These are phyloP conservation scores for Mya arenaria DNA, from an alignment of 1,140 invertebrate genomes.

Conservation along the genomic window DNA sequence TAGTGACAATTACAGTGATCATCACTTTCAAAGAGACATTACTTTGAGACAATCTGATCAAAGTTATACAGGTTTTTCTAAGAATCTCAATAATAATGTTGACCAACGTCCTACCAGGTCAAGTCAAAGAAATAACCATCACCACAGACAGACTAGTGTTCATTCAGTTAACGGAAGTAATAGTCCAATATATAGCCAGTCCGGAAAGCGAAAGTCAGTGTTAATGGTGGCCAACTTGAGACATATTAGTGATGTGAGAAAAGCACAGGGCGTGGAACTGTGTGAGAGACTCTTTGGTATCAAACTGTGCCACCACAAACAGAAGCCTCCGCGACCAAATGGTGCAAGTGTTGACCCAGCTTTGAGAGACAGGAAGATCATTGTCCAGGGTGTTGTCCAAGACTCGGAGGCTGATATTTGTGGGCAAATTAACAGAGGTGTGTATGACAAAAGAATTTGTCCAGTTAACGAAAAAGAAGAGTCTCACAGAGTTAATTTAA, in stretches of 20 bases:
- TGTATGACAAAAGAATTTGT: neutral
- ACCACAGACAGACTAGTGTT: too few species aligned
- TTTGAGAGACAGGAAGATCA: constrained; percentile 49
- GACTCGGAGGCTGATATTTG: constrained; percentile 48
- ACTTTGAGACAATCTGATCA: constrained; percentile 13
- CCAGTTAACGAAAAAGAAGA: too few species aligned
- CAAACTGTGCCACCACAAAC: constrained; percentile 50
- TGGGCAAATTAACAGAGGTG: constrained; percentile 52
- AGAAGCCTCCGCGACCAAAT: constrained; percentile 47
- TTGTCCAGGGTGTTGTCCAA: constrained; percentile 36
- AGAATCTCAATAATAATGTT: constrained; percentile 25
- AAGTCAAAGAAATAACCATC: too few species aligned
- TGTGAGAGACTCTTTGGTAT: constrained; percentile 54
- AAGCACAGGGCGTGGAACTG: constrained; percentile 18
- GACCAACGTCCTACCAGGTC: too few species aligned
- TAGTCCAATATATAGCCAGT: constrained; percentile 28
- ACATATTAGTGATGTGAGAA: constrained; percentile 17
- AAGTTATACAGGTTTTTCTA: constrained; percentile 15
- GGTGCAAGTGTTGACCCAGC: constrained; percentile 36
- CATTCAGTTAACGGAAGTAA: neutral
- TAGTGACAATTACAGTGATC: neutral
- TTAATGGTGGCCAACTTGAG: constrained; percentile 31
- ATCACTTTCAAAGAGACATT: constrained; percentile 40
- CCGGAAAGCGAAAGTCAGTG: constrained; percentile 52
- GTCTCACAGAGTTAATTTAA: too few species aligned